Base-by-base conservation (phyloP, 2,113 vertebrate genomes). In the Gobiocypris rarus region DNA sequence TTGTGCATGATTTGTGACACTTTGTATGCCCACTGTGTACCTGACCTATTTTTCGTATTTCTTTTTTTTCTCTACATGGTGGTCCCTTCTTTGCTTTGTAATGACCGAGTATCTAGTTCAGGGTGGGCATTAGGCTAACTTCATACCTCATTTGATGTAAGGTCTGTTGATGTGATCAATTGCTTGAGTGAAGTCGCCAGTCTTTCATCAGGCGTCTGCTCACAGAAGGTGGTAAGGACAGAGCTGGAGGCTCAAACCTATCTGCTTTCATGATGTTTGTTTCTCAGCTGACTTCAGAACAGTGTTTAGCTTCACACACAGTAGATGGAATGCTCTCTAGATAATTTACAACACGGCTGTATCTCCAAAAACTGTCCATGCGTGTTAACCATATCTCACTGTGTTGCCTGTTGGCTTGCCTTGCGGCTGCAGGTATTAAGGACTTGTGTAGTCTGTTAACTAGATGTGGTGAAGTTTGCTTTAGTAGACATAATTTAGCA, bases 181-280 rank as follows among this genome's bases (percentile, higher is more conserved):
- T 92, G 91, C 92, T 84, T 91, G 86, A 91, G 83, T 84, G 89
- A 89, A 91, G 81, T 89, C 91, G 87, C 89, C 92, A 86, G 90
- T 94, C 91, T 95, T 90, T 92, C 92, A 90, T 95, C 92, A 92
- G 87, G 92, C 89, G 86, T 94, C 91, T 88, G 92, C 91, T 95
- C 92, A 90, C 88, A 84, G 84, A 81, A 63, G 81, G 82, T 58
- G 77, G 65, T 89, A 92, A 69, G 43, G 92, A 86, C 88, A 69
- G 86, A 84, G 92, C 92, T 84, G 85, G 87, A 91, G 92, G 92
- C 76, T 87, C 84, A 82, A 92, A 84, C 90, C 91, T 91, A 90
- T 94, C 91, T 94, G 88, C 89, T 93, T 95, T 94, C 93, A 91
- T 87, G 38, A 81, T 86, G 58, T 84, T 58, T 74, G 88, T 77